A percentile compares a stretch with the other conserved stretches of the same genome.
Conservation (phyloP, 2,888 invertebrate genomes). For the Mechanitis mazaeus region DNA sequence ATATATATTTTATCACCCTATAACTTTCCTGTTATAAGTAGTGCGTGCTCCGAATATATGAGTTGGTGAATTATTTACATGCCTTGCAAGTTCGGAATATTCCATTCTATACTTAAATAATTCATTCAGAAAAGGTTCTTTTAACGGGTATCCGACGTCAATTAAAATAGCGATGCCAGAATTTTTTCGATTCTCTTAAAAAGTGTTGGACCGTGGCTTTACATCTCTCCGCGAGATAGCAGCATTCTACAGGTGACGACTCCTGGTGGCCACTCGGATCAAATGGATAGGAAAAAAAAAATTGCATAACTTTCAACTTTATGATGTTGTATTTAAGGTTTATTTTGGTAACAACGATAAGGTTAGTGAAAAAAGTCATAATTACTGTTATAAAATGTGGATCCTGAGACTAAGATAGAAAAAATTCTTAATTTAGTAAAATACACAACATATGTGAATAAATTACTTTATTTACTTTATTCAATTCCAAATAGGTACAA, state of each 20-base stretch:
- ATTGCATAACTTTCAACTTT: constrained; percentile 37
- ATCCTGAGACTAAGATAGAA: neutral
- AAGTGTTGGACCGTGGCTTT: constrained; percentile 59
- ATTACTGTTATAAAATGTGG: constrained; percentile 34
- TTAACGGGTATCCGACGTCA: constrained; percentile 59
- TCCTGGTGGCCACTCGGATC: constrained; percentile 63
- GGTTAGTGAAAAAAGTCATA: constrained; percentile 39
- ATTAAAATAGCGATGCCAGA: constrained; percentile 65
- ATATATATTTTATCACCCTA: too few species aligned
- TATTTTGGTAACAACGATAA: constrained; percentile 1
- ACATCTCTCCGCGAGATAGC: constrained; percentile 69
- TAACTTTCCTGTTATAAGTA: constrained; percentile 2
- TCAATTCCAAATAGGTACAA: neutral
- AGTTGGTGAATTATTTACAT: constrained; percentile 50
- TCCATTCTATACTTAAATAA: constrained; percentile 64
- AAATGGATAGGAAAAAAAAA: constrained; percentile 28
- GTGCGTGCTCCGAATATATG: constrained; percentile 19
- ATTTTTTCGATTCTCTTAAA: constrained; percentile 46
- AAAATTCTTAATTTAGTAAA: too few species aligned
- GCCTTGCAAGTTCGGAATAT: constrained; percentile 56
- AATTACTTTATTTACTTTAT: neutral
- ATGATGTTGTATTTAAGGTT: constrained; percentile 21
- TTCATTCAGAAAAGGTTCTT: constrained; percentile 54
- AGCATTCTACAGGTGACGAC: constrained; percentile 68
- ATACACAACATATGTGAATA: neutral